Percentiles rank a stretch among this genome's conserved stretches.
Conservation (phyloP, 2,888 invertebrate species). For the Drosophila demipolita region DNA sequence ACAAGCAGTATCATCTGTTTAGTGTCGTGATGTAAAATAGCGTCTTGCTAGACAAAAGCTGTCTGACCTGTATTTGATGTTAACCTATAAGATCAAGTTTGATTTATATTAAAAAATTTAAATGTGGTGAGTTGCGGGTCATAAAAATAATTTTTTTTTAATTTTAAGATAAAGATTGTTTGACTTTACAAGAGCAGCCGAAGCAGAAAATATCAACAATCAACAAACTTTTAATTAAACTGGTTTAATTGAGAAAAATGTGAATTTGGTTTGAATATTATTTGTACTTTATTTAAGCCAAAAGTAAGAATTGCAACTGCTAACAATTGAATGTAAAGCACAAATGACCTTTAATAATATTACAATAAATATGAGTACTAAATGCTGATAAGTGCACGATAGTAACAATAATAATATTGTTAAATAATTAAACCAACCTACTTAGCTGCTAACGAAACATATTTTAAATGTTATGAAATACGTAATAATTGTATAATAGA, state of each 20-base stretch:
- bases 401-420: not conserved
- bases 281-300: slow-evolving; percentile 7
- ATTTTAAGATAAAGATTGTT: not conserved
- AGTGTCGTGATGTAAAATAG: not conserved
- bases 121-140: not conserved
- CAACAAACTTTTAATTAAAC: not conserved
- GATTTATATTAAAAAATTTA: not conserved
- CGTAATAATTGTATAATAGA: not conserved
- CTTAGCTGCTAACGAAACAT: not conserved
- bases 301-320: slow-evolving; percentile 7
- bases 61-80: not conserved
- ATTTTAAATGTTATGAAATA: not conserved
- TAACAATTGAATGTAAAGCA: not conserved
- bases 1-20: not conserved
- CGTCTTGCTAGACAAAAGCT: not conserved
- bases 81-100: not conserved
- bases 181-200: not conserved
- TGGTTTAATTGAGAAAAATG: not conserved
- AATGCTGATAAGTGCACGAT: not conserved
- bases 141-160: not conserved
- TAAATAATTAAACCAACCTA: not conserved
- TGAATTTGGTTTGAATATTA: not conserved
- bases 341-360: not conserved
- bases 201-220: not conserved
- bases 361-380: slow-evolving; percentile 4